These are phyloP conservation scores for Otolemur crassicaudatus DNA, from an alignment of 2,797 vertebrate species.

Conservation along the genomic window DNA sequence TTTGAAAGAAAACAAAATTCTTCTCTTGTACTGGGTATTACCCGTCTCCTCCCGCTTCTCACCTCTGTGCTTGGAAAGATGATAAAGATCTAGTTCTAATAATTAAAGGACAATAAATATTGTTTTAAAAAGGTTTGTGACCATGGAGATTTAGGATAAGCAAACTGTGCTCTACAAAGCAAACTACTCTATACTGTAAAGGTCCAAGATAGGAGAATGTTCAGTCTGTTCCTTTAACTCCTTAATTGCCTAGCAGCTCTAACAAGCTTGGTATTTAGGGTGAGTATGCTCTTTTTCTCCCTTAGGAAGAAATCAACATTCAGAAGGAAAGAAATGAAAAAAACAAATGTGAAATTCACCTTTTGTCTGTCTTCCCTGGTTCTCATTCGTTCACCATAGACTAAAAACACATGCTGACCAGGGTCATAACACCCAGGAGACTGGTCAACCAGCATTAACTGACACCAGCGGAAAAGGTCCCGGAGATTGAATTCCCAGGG, in stretches of 20 bases:
- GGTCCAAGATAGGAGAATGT: not conserved
- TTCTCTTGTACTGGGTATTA: not conserved
- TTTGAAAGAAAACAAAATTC: not conserved
- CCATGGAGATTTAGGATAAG: not conserved
- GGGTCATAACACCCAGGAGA: conserved; percentile 95
- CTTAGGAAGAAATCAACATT: conserved; percentile 13
- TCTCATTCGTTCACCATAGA: conserved; percentile 97
- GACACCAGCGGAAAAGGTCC: conserved; percentile 98
- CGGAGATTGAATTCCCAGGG: conserved; percentile 99
- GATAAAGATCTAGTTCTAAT: not conserved
- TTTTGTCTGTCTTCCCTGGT: conserved; percentile 93
- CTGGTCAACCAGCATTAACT: conserved; percentile 97
- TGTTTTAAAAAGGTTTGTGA: not conserved
- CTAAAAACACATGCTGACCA: conserved; percentile 94
- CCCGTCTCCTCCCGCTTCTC: not conserved
- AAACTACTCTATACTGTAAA: not conserved
- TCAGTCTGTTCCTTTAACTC: not conserved
- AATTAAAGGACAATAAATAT: not conserved
- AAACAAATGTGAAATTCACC: conserved; percentile 83
- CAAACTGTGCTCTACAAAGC: not conserved
- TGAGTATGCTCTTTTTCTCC: not conserved
- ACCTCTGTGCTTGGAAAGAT: not conserved
- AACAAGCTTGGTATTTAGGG: not conserved
- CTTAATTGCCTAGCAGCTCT: not conserved
- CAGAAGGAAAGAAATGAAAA: not conserved